A percentile compares a stretch with the other conserved stretches of the same genome.
phyloP scores from a whole-genome alignment of 2,888 invertebrate species.

The Neuroscelio doddi region DNA sequence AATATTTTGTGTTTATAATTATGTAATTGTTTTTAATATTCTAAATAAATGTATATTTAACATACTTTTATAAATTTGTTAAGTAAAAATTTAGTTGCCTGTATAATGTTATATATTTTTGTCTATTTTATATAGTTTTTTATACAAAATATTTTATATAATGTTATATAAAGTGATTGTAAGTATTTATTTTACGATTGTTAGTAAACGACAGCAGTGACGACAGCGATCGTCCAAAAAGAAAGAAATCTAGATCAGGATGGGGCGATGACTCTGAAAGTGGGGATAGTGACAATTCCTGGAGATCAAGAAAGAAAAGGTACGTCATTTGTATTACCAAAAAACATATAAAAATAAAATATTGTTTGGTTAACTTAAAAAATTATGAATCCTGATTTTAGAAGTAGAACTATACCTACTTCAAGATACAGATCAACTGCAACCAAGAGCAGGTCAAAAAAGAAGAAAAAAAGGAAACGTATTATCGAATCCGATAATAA shows the following conservation, averaged over 20 bases:
- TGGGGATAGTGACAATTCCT: constrained; percentile 77
- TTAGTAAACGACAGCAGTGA: constrained; percentile 75
- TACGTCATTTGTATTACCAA: constrained; percentile 46
- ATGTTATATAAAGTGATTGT: no score
- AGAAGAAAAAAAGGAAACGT: constrained; percentile 72
- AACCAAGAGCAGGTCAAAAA: constrained; percentile 69
- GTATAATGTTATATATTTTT: no score
- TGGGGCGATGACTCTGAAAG: constrained; percentile 76
- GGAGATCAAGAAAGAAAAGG: constrained; percentile 74
- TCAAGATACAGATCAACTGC: constrained; percentile 53
- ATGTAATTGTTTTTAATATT: no score
- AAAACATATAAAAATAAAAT: neutral
- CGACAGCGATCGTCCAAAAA: constrained; percentile 75
- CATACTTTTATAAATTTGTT: no score
- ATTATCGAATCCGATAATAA: constrained; percentile 68
- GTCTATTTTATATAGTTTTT: no score
- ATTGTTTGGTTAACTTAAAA: no score
- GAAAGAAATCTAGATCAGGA: constrained; percentile 76
- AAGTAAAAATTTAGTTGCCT: no score
- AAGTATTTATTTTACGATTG: no score
- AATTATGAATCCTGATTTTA: constrained; percentile 36
- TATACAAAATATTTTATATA: constrained; percentile 3
- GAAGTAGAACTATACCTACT: constrained; percentile 60
- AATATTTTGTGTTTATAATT: no score
- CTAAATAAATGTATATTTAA: no score